phyloP scores from a whole-genome alignment of 2,113 vertebrate species.

The Andinoacara biseriatus region DNA sequence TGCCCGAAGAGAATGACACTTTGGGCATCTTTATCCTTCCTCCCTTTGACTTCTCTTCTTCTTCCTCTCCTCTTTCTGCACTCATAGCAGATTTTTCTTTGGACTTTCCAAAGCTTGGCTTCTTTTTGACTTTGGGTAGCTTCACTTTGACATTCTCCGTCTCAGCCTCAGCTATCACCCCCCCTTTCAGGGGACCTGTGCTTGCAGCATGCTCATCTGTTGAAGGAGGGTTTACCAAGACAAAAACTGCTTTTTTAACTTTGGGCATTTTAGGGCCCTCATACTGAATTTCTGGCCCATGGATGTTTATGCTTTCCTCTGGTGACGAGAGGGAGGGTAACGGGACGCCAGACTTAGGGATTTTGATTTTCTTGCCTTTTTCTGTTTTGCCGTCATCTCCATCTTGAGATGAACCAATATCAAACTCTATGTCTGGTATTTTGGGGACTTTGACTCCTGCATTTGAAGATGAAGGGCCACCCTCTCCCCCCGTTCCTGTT shows the following conservation, averaged over 20 bases:
- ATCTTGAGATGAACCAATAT: slow-evolving; percentile 67
- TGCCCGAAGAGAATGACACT: slow-evolving; percentile 76
- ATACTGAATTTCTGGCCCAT: slow-evolving; percentile 64
- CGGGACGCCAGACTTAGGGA: slow-evolving; percentile 82
- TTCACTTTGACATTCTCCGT: slow-evolving; percentile 55
- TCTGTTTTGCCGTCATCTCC: slow-evolving; percentile 53
- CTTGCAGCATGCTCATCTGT: slow-evolving; percentile 41
- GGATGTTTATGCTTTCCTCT: slow-evolving; percentile 40
- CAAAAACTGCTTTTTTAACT: slow-evolving; percentile 80
- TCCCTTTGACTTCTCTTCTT: slow-evolving; percentile 53
- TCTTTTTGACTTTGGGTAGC: slow-evolving; percentile 77
- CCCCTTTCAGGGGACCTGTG: slow-evolving; percentile 19
- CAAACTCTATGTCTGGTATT: slow-evolving; percentile 76
- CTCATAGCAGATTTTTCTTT: slow-evolving; percentile 67
- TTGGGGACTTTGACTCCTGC: slow-evolving; percentile 64
- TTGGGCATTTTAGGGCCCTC: slow-evolving; percentile 76
- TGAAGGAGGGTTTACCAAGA: slow-evolving; percentile 71
- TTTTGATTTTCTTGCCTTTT: slow-evolving; percentile 76
- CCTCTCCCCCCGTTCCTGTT: slow-evolving; percentile 2
- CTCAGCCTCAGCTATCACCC: slow-evolving; percentile 24
- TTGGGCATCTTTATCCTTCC: slow-evolving; percentile 76
- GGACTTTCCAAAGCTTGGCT: slow-evolving; percentile 71
- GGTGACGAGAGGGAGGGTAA: slow-evolving; percentile 75
- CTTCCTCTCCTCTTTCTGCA: slow-evolving; percentile 38
- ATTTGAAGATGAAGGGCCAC: slow-evolving; percentile 18